Conservation (phyloP, 2,797 vertebrate genomes). For the Xiphorhynchus erythropygius region DNA sequence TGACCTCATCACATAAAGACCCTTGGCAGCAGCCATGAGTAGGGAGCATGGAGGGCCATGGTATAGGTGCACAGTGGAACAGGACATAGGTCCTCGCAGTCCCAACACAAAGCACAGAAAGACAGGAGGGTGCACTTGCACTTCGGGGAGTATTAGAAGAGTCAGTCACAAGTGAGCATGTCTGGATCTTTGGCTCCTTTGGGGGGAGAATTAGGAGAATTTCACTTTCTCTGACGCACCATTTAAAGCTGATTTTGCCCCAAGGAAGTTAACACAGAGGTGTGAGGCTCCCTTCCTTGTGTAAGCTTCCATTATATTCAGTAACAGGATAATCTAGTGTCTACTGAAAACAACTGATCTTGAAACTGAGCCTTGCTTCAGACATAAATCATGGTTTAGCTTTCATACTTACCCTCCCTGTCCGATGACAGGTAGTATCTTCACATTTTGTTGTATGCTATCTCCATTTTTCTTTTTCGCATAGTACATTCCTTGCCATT, state of each 20-base stretch:
- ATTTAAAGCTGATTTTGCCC: background rate
- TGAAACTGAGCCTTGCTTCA: background rate
- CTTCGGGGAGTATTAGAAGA: background rate
- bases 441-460: conserved; percentile 95
- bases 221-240: background rate
- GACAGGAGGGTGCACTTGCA: background rate
- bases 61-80: background rate
- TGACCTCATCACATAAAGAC: background rate
- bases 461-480: conserved; percentile 97
- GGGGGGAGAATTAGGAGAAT: background rate
- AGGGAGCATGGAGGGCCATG: background rate
- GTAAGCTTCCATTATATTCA: background rate
- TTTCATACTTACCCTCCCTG: conserved; percentile 92
- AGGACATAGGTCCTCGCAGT: background rate
- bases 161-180: background rate
- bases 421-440: conserved; percentile 95
- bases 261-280: background rate
- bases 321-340: background rate
- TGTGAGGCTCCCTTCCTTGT: background rate
- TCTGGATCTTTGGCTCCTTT: background rate
- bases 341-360: background rate
- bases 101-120: background rate
- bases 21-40: background rate
- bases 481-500: conserved; percentile 97
- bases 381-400: background rate